Evolutionary conservation across 2,113 vertebrate genomes (phyloP).

Genomic region (Aramus guarauna): DNA sequence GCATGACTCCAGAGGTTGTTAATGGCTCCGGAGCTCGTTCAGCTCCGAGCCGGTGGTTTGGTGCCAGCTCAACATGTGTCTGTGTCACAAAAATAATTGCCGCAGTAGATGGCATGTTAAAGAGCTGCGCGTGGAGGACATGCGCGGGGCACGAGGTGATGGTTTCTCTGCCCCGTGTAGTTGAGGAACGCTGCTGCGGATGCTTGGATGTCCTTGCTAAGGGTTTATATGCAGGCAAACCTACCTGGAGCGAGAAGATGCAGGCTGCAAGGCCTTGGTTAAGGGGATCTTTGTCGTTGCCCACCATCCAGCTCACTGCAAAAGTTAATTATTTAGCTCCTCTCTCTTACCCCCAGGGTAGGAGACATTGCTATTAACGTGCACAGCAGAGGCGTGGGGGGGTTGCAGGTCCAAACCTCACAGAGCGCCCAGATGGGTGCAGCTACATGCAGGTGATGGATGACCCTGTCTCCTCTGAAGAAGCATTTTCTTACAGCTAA

Average conservation of each 20-base stretch:
- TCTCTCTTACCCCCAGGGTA: neutral
- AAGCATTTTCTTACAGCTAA: neutral
- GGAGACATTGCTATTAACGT: rapidly evolving
- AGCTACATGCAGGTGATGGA: neutral
- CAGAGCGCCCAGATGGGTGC: rapidly evolving
- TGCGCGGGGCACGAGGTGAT: neutral
- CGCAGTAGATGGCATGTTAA: rapidly evolving
- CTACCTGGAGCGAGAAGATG: neutral
- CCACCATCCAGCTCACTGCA: neutral
- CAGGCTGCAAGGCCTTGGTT: neutral
- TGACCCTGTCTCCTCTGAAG: neutral
- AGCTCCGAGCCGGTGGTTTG: neutral
- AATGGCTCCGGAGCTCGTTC: constrained; percentile 2
- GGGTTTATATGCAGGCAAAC: neutral
- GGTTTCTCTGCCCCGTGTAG: rapidly evolving
- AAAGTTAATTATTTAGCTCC: neutral
- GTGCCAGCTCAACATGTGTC: neutral
- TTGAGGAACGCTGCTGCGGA: rapidly evolving
- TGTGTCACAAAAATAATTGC: neutral
- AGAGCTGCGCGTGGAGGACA: neutral
- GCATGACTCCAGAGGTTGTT: constrained; percentile 23
- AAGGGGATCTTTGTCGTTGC: neutral
- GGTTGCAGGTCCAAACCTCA: neutral
- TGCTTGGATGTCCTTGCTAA: rapidly evolving
- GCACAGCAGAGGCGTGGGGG: rapidly evolving